These are phyloP conservation scores for Galaxias olidus DNA, from an alignment of 2,797 vertebrate species.

Conservation along the genomic window DNA sequence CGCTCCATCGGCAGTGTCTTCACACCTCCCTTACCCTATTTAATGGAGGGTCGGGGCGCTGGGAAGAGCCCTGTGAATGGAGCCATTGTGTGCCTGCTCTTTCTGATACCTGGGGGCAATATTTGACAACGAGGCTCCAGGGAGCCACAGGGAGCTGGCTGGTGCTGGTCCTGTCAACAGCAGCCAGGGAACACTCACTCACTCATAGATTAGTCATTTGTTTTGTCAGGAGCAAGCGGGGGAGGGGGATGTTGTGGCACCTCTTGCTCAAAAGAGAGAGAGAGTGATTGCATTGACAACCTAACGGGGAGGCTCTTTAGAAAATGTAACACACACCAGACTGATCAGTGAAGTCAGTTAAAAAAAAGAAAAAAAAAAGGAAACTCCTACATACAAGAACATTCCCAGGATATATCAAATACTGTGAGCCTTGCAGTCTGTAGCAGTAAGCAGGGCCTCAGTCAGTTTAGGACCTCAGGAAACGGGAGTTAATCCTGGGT, in stretches of 20 bases:
- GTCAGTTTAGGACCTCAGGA: not conserved
- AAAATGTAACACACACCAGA: too few relatives aligned
- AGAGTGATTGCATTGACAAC: too few relatives aligned
- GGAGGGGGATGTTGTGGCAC: conserved; percentile 7
- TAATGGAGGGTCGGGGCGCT: not conserved
- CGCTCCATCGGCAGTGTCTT: not conserved
- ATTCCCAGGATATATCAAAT: too few relatives aligned
- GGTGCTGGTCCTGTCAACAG: not conserved
- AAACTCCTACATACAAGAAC: not conserved
- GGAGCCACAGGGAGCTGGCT: conserved; percentile 44
- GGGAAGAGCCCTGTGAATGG: conserved; percentile 40
- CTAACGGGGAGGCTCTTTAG: too few relatives aligned
- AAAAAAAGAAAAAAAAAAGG: too few relatives aligned
- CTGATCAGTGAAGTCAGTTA: too few relatives aligned
- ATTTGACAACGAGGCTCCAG: conserved; percentile 65
- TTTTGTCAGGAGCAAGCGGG: not conserved
- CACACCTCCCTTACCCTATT: conserved; percentile 16
- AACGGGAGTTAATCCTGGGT: too few relatives aligned
- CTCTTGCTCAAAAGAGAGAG: not conserved
- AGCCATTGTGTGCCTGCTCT: conserved; percentile 33
- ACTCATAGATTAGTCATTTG: conserved; percentile 24
- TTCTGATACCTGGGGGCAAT: conserved; percentile 53
- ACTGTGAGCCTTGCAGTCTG: too few relatives aligned
- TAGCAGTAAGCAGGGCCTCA: conserved; percentile 1
- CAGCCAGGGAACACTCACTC: not conserved